A percentile compares a stretch with the other conserved stretches of the same genome.
These are phyloP conservation scores for Papilio helenus DNA, from an alignment of 1,140 invertebrate genomes.

Conservation along the genomic window DNA sequence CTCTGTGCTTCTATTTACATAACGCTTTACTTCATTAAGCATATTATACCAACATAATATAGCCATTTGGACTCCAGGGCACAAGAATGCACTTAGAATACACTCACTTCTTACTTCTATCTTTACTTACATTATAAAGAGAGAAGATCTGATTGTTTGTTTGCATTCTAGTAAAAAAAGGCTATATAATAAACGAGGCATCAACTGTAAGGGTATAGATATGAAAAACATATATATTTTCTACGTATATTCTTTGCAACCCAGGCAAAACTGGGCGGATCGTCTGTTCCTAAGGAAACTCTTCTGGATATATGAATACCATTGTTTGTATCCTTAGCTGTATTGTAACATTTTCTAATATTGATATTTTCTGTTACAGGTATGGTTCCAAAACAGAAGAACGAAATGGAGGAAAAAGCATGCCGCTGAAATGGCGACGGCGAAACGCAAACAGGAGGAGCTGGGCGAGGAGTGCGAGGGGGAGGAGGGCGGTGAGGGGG, in stretches of 20 bases:
- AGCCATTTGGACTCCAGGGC: background rate
- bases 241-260: too few relatives aligned
- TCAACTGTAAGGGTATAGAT: too few relatives aligned
- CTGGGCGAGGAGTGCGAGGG: conserved; percentile 88
- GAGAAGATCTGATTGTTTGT: too few relatives aligned
- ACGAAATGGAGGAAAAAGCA: conserved; percentile 99
- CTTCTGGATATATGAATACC: too few relatives aligned
- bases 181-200: too few relatives aligned
- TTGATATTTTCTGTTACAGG: conserved; percentile 85
- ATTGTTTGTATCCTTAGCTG: too few relatives aligned
- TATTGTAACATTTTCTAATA: too few relatives aligned
- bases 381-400: conserved; percentile 99
- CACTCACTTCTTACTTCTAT: background rate
- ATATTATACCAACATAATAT: background rate
- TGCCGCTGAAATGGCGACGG: conserved; percentile 99
- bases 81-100: background rate
- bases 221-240: too few relatives aligned
- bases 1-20: conserved; percentile 43
- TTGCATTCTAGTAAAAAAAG: too few relatives aligned
- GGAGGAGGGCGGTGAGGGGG: conserved; percentile 72
- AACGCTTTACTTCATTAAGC: background rate
- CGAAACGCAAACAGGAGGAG: conserved; percentile 97
- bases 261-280: too few relatives aligned
- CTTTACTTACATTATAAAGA: too few relatives aligned
- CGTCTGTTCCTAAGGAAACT: too few relatives aligned